Evolutionary conservation across 2,113 vertebrate species (phyloP), one percentile per base, ranked within the genome.

Genomic region (Aldabrachelys gigantea): DNA sequence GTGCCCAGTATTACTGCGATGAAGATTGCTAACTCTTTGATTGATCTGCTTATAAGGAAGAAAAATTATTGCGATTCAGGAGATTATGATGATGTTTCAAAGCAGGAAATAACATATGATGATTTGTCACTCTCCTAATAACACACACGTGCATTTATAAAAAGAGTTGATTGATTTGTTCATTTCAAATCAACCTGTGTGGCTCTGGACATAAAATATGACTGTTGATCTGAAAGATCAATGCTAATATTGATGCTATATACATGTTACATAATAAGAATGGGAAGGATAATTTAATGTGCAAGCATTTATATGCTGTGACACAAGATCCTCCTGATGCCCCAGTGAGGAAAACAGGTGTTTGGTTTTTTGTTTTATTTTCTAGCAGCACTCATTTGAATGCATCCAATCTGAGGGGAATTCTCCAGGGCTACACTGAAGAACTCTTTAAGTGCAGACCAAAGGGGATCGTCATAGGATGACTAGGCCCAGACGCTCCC

Each of bases 141-240:
- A 72, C n/a, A 94, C 69, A 84, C 4, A n/a, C 38, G 21, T 87
- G 2, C 75, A 81, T 44, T 90, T 65, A 56, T 31, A n/a, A 50
- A 82, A 82, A 4, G 5, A 27, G 41, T 44, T 56, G 31, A 4
- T 82, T 76, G 83, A 86, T 91, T 86, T 93, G 22, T 27, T 92
- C 12, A 76, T 88, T 97, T 94, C 62, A 93, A 72, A 90, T 89
- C 88, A 89, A 82, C 19, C 35, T 84, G 1, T 21, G 47, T 38
- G 80, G 10, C 31, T 19, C 31, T 89, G 24, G 56, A 44, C 8
- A 76, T 65, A 79, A 84, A 90, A 50, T 27, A 12, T 16, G 16
- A 86, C 11, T 50, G 11, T 62, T 89, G 2, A 1, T 92, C 89
- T 92, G 62, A 25, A 16, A 56, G 79, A 76, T 69, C 79, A 82